These are phyloP conservation scores for Psettodes erumei DNA, from an alignment of 2,113 vertebrate genomes.

Conservation along the genomic window DNA sequence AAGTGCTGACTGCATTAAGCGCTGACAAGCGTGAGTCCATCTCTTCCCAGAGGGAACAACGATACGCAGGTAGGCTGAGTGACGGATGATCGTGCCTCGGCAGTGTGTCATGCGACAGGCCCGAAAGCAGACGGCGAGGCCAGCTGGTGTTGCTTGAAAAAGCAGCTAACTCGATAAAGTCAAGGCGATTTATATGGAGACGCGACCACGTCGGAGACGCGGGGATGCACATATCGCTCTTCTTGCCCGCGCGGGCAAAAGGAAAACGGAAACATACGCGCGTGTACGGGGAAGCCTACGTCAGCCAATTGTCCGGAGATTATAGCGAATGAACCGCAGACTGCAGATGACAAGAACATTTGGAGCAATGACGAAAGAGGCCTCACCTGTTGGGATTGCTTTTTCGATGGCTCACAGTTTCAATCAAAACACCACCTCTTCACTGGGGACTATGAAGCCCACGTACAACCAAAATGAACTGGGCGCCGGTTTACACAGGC, in stretches of 20 bases:
- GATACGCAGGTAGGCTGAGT: constrained; percentile 53
- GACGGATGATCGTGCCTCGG: constrained; percentile 58
- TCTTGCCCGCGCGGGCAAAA: background rate
- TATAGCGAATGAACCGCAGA: constrained; percentile 26
- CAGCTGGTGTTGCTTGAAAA: constrained; percentile 59
- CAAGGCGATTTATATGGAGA: constrained; percentile 42
- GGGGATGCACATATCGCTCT: constrained; percentile 12
- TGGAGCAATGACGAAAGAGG: constrained; percentile 9
- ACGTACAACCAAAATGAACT: too few relatives aligned
- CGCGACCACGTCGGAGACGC: constrained; percentile 6
- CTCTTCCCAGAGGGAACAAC: constrained; percentile 50
- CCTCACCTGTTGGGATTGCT: background rate
- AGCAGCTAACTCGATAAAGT: constrained; percentile 63
- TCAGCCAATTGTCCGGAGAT: constrained; percentile 24
- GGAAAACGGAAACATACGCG: constrained; percentile 24
- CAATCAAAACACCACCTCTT: background rate
- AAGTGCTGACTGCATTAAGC: constrained; percentile 38
- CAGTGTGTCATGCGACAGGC: constrained; percentile 34
- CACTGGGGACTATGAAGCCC: background rate
- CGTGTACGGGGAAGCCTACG: background rate
- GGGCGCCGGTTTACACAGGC: background rate
- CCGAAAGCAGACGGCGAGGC: constrained; percentile 48
- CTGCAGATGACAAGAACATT: constrained; percentile 10
- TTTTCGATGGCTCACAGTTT: background rate
- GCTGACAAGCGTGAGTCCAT: constrained; percentile 36